Base-by-base conservation (phyloP, 1,140 invertebrate genomes). In the Littorina saxatilis region DNA sequence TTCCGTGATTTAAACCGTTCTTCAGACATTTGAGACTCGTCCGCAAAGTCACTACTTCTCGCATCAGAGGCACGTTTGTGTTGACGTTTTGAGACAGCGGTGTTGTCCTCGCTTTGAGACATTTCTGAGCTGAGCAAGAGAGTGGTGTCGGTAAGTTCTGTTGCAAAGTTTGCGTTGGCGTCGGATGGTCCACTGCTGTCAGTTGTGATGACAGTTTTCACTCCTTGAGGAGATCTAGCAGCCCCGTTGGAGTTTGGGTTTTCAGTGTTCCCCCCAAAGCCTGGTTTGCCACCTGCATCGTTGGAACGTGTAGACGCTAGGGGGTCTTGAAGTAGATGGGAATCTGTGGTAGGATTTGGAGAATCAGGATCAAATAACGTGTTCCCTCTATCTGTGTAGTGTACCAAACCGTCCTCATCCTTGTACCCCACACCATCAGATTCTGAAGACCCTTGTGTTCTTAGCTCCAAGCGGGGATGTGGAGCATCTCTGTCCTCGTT, bases 61-160 rank as follows among this genome's bases (percentile, higher is more conserved):
- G 66, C 32, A 20, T 68, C 66, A 5, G 35, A 27, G 35, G 23
- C 39, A 15, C 37, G 32, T 7, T 37, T 68, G 7, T 35, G 32
- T 15, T 7, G 66, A 47, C 7, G 7, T 47, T 5, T 17, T 47
- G 43, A 47, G 35, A 27, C 9, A 20, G 27, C 35, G 15, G 66
- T 39, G 9, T 35, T 32, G 66, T 68, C 66, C 23, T 68, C 66
- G 35, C 66, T 68, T 20, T 68, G 66, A 20, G 66, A 68, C 29
- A 68, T 9, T 17, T 68, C 66, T 2, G 66, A 68, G 66, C 66
- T 68, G 2, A 35, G 27, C 11, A 27, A 27, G 9, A 32, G 61
- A 63, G 11, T 23, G 3, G 13, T 17, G 27, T 63, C 61, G 11
- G 23, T 23, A 32, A 35, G 61, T 29, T 27, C 61, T 32, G 61